Conservation (phyloP, 2,797 vertebrate genomes). For the Syngnathus acus region DNA sequence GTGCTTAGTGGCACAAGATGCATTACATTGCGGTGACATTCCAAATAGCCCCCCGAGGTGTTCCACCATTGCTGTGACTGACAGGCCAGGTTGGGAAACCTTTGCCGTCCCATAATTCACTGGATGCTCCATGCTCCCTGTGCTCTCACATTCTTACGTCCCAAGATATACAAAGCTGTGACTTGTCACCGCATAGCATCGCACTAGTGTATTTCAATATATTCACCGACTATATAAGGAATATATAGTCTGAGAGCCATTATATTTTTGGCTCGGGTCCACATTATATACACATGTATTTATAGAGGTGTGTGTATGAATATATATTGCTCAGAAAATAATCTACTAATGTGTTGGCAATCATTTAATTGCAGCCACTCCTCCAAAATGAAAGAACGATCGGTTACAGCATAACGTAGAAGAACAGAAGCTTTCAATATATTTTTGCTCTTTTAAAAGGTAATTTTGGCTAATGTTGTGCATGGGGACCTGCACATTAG, state of each 20-base stretch:
- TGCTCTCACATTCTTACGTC: constrained; percentile 35
- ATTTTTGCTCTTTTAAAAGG: no score
- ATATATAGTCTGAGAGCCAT: neutral
- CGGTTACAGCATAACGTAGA: neutral
- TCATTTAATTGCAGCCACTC: neutral
- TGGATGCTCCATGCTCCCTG: constrained; percentile 52
- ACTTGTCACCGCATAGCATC: constrained; percentile 10
- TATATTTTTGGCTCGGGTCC: neutral
- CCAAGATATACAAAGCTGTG: constrained; percentile 26
- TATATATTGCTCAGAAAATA: neutral
- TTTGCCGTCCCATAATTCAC: constrained; percentile 65
- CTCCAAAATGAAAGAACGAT: neutral
- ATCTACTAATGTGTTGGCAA: neutral
- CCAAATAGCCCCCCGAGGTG: constrained; percentile 61
- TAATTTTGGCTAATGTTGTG: no score
- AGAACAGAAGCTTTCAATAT: neutral
- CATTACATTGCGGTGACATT: constrained; percentile 68
- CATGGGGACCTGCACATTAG: no score
- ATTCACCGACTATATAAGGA: neutral
- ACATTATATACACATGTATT: no score
- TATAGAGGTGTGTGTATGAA: no score
- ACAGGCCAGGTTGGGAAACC: constrained; percentile 59
- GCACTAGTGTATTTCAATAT: neutral
- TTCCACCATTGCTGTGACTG: constrained; percentile 57
- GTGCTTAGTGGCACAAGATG: constrained; percentile 66